Conservation (phyloP, 2,888 invertebrate species). For the Drosophila borealis region DNA sequence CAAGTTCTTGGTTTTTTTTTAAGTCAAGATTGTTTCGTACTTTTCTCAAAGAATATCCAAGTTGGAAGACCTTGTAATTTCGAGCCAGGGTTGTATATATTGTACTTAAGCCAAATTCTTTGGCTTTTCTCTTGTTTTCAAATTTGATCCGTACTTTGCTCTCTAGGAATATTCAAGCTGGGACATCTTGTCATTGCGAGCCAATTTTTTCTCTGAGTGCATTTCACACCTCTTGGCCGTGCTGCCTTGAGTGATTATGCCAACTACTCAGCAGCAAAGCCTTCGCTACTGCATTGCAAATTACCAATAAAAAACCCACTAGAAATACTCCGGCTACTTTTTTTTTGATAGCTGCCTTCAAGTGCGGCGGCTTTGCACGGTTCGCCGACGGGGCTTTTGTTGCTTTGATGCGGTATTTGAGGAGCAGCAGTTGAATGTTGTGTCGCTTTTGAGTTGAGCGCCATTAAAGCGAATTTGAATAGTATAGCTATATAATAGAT, state of each 20-base stretch:
- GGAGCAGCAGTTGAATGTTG: constrained; percentile 18
- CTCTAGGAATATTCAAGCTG: too few relatives aligned
- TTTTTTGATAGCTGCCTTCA: constrained; percentile 15
- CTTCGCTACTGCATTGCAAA: constrained; percentile 38
- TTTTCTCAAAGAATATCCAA: too few relatives aligned
- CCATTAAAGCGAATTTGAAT: constrained; percentile 41
- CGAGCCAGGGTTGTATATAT: not conserved
- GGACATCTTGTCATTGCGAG: too few relatives aligned
- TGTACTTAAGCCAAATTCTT: too few relatives aligned
- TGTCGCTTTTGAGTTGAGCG: constrained; percentile 12
- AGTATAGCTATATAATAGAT: constrained; percentile 29
- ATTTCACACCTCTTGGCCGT: constrained; percentile 38
- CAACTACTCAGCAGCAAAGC: constrained; percentile 43
- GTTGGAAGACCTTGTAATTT: fast-evolving
- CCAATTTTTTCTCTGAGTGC: constrained; percentile 2
- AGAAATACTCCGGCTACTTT: constrained; percentile 22
- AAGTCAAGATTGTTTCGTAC: too few relatives aligned
- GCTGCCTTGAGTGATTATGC: constrained; percentile 32
- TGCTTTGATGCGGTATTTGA: constrained; percentile 50
- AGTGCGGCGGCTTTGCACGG: constrained; percentile 23
- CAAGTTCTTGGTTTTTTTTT: too few relatives aligned
- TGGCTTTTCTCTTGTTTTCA: too few relatives aligned
- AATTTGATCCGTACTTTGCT: too few relatives aligned
- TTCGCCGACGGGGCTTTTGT: constrained; percentile 24
- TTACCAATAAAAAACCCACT: constrained; percentile 40